Evolutionary conservation across 2,797 vertebrate species (phyloP), one percentile per base, ranked within the genome.

Genomic region (Pempheris klunzingeri): DNA sequence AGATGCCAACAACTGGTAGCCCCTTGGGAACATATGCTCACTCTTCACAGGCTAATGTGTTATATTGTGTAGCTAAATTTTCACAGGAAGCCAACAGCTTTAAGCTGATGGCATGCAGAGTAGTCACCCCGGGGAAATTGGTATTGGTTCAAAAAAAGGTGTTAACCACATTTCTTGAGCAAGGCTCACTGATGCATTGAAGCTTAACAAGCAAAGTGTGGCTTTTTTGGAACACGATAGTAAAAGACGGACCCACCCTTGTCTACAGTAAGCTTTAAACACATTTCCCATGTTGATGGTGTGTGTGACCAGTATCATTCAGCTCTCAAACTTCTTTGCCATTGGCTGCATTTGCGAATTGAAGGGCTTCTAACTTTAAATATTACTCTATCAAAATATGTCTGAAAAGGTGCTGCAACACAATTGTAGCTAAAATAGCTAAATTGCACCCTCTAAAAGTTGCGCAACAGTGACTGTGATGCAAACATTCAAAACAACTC

Each of bases 111-210:
- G 71, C 59, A 38, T 28, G 18, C 43, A 80, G 59, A 78, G 52
- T 52, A 87, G 66, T 74, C 59, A 80, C 54, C 55, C 74, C 64
- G 72, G 80, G 79, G 89, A 91, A 87, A 83, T 54, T 52, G 36
- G 83, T 73, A 87, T 80, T 78, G 75, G 65, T 84, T 87, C 24
- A 81, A 84, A 88, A 60, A 72, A 90, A 90, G 87, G 93, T 88
- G 94, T 89, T 90, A 93, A 94, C 91, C 92, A 62, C 89, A 88
- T 58, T 68, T 79, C 84, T 84, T 73, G 74, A 83, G 64, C 87
- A 53, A 71, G 60, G 86, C 67, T 80, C 52, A 87, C 28, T 79
- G 74, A 87, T 80, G 80, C 89, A 75, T 61, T 80, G 65, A 79
- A 73, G 87, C 83, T 77, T 66, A 65, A 85, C 74, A 68, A 85